Conservation (phyloP, 2,888 invertebrate species). For the Lasioglossum vierecki region DNA sequence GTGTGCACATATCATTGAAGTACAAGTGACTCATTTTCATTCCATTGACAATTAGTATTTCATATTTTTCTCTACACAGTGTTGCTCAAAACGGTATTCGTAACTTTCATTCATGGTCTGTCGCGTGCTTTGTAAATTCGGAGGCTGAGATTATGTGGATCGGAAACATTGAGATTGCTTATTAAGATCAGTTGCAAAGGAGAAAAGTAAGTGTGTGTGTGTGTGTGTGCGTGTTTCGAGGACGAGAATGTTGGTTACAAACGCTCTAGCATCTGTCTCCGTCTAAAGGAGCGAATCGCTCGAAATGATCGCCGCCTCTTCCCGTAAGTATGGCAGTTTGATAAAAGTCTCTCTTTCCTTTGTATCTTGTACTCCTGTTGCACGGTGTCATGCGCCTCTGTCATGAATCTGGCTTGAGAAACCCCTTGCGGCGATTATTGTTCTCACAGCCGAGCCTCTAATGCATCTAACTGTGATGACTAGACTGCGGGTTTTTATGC, state of each 20-base stretch:
- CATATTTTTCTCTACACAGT: neutral
- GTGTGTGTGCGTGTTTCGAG: neutral
- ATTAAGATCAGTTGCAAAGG: neutral
- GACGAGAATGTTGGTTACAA: neutral
- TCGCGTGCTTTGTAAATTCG: neutral
- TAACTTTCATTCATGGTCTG: neutral
- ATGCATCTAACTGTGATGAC: constrained; percentile 59
- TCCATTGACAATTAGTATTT: neutral
- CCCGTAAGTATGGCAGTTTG: constrained; percentile 19
- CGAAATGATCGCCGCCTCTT: constrained; percentile 16
- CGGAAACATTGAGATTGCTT: neutral
- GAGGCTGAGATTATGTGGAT: neutral
- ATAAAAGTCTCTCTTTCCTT: constrained; percentile 26
- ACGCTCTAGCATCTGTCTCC: neutral
- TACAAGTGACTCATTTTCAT: neutral
- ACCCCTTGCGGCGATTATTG: constrained; percentile 41
- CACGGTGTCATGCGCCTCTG: constrained; percentile 68
- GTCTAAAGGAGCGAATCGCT: constrained; percentile 8
- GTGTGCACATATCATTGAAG: constrained; percentile 6
- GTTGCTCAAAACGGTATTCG: constrained; percentile 7
- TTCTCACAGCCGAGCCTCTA: constrained; percentile 42
- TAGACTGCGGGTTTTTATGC: neutral
- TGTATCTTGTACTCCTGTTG: constrained; percentile 59
- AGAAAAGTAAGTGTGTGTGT: neutral
- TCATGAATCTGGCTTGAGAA: constrained; percentile 54